phyloP scores from a whole-genome alignment of 2,888 invertebrate genomes.

The Odontothrips loti region DNA sequence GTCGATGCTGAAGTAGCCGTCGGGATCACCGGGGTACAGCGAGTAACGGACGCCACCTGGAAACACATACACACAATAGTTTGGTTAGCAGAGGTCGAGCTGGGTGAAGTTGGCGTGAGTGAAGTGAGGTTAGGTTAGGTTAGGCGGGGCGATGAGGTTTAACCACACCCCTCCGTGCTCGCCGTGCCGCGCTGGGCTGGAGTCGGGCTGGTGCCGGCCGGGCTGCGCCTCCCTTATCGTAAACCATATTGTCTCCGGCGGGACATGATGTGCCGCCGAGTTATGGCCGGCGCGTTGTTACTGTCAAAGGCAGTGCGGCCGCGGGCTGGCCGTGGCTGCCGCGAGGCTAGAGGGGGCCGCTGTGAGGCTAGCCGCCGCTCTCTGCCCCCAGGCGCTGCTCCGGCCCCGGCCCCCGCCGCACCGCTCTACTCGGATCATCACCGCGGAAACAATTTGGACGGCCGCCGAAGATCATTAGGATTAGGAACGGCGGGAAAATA shows the following conservation, averaged over 20 bases:
- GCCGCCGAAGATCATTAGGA: not conserved
- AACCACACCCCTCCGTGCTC: too few species aligned
- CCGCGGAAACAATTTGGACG: not conserved
- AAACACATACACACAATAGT: conserved; percentile 42
- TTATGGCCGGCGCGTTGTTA: not conserved
- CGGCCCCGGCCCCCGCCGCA: not conserved
- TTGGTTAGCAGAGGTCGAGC: too few species aligned
- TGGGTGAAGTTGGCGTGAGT: conserved; percentile 28
- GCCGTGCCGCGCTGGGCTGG: too few species aligned
- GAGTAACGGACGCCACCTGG: conserved; percentile 68
- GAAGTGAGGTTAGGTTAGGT: too few species aligned
- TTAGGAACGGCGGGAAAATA: too few species aligned
- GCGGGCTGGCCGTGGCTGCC: not conserved
- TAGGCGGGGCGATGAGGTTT: too few species aligned
- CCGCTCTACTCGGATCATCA: too few species aligned
- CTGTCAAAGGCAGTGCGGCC: conserved; percentile 30
- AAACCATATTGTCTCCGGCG: conserved; percentile 18
- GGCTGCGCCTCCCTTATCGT: not conserved
- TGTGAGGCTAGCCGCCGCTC: too few species aligned
- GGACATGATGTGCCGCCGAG: not conserved
- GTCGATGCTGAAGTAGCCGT: conserved; percentile 76
- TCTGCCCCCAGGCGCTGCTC: not conserved
- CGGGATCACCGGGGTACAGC: conserved; percentile 79
- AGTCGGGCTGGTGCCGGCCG: not conserved
- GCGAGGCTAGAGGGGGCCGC: too few species aligned